Base-by-base conservation (phyloP, 2,113 vertebrate species). In the Chauna torquata region DNA sequence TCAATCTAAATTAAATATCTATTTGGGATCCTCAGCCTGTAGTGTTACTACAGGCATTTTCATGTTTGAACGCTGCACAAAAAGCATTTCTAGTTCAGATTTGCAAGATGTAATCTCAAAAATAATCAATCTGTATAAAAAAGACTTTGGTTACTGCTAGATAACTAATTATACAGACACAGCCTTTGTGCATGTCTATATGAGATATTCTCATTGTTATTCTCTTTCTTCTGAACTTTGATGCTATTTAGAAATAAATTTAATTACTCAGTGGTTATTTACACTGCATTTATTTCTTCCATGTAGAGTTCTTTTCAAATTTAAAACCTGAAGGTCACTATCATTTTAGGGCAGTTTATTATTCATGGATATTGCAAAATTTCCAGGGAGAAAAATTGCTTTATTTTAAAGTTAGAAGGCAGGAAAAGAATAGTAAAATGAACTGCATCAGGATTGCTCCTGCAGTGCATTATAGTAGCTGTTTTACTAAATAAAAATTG, bases 1-100 rank as follows among this genome's bases (percentile, higher is more conserved):
- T 97, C 92, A 95, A 97, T 98, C 97, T 97, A 97, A 98, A 98
- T 98, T 98, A 98, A 98, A 98, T 97, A 97, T 97, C 97, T 95
- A 93, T 98, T 98, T 87, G 50, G 91, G 94, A 68, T 97, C 85
- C 92, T 93, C 91, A 96, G 92, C 94, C 96, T 97, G 97, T 95
- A 96, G 96, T 94, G 93, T 86, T 97, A 97, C 95, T 84, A 96
- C 97, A 97, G 91, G 81, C 97, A 96, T 89, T 94, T 97, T 95
- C 38, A 5, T 91, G 85, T 96, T 95, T 95, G 93, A 97, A 95
- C 4, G 1, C 62, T 45, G 81, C 62, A 88, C 72, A 94, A 85
- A 98, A 97, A 97, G 93, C 88, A 96, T 97, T 97, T 97, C 96
- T 50, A 27, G 24, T 94, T 95, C 92, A 77, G 95, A 94, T 97